Base-by-base conservation (phyloP, 2,888 invertebrate genomes). In the Tillus elongatus region DNA sequence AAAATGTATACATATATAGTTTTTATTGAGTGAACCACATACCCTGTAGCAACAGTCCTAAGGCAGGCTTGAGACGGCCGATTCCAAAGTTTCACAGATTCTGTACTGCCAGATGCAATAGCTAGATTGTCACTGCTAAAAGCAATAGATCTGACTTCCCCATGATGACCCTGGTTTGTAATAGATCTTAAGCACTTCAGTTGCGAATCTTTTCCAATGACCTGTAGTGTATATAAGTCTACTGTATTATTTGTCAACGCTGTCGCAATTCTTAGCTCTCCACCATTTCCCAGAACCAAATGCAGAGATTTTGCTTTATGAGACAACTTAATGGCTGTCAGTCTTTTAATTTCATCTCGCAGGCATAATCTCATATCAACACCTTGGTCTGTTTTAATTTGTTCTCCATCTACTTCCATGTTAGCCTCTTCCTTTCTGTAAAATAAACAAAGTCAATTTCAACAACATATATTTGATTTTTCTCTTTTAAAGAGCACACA, bases 11-110 rank as follows among this genome's bases (percentile, higher is more conserved):
- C n/a, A n/a, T n/a, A n/a, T n/a, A n/a, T n/a, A n/a, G n/a, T n/a
- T 29, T 9, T 29, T 11, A 29, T 29, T 11, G n/a, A 6, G 6
- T n/a, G n/a, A 29, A 24, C 6, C 30, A 45, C 52, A 49, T 49
- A 63, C 61, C 56, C 58, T 13, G 61, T 67, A 45, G 50, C 51
- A 37, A 85, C 69, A 1, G 79, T 80, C 40, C 78, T 64, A 32
- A 81, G 64, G 55, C 80, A 78, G 45, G 72, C 61, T 40, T 78
- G 63, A 15, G 70, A 70, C 6, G 71, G 82, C 78, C 87, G 79
- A 63, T 91, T 93, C 96, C 97, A 98, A 34, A 97, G 69, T 70
- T 97, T 96, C 19, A 95, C 70, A 4, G 84, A 78, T 50, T 95
- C 91, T 0, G 77, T 83, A 45, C 92, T 83, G 0, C 84, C 92